A percentile compares a stretch with the other conserved stretches of the same genome.
These are phyloP conservation scores for Thecocarcelia acutangulata DNA, from an alignment of 2,888 invertebrate genomes.

Conservation along the genomic window DNA sequence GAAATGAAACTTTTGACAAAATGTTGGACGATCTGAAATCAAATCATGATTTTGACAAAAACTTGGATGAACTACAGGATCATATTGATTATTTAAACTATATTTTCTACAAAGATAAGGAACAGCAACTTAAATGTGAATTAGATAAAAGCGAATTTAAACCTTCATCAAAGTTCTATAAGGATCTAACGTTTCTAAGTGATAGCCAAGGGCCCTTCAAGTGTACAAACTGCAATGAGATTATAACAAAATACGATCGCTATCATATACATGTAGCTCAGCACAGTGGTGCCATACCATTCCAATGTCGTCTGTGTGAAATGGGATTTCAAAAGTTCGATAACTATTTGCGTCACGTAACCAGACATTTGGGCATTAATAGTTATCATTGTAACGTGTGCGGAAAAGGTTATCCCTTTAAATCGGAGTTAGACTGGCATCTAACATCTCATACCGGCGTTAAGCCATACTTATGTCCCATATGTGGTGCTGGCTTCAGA, in stretches of 20 bases:
- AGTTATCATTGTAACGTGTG: slow-evolving; percentile 63
- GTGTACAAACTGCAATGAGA: slow-evolving; percentile 54
- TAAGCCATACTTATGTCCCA: slow-evolving; percentile 69
- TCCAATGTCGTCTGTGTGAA: slow-evolving; percentile 62
- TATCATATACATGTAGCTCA: slow-evolving; percentile 58
- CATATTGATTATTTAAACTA: slow-evolving; percentile 58
- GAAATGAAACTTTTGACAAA: slow-evolving; percentile 52
- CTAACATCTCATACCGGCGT: slow-evolving; percentile 72
- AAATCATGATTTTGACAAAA: slow-evolving; percentile 42
- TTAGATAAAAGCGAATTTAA: slow-evolving; percentile 44
- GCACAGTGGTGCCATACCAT: slow-evolving; percentile 55
- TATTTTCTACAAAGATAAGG: slow-evolving; percentile 50
- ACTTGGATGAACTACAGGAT: slow-evolving; percentile 51
- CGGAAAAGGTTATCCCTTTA: slow-evolving; percentile 59
- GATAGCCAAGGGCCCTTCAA: slow-evolving; percentile 63
- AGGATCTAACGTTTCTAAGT: slow-evolving; percentile 44
- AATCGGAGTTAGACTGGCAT: slow-evolving; percentile 58
- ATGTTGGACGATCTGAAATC: slow-evolving; percentile 57
- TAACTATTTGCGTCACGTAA: slow-evolving; percentile 56
- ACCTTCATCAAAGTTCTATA: slow-evolving; percentile 44
- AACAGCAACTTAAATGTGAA: slow-evolving; percentile 60
- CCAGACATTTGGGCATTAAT: slow-evolving; percentile 61
- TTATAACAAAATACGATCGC: slow-evolving; percentile 56
- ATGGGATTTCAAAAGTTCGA: slow-evolving; percentile 56
- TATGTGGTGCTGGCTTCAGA: slow-evolving; percentile 74